A percentile compares a stretch with the other conserved stretches of the same genome.
Evolutionary conservation across 2,113 vertebrate species (phyloP).

Genomic region (Chlorodrepanis virens): DNA sequence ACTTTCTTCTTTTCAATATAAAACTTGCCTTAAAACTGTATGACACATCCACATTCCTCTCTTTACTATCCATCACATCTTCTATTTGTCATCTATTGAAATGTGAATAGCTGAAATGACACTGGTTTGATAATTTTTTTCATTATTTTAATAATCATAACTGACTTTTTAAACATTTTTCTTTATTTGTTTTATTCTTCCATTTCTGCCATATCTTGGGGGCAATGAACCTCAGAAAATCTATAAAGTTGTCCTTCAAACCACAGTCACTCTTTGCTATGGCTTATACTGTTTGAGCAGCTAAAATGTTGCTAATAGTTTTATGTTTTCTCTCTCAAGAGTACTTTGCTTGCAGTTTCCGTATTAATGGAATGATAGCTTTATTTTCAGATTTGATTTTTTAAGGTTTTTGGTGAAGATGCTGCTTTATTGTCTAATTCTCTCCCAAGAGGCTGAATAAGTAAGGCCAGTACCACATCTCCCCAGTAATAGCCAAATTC

Average conservation of each 20-base stretch:
- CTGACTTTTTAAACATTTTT: background rate
- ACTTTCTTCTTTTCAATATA: background rate
- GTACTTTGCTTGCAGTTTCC: background rate
- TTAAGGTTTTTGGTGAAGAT: background rate
- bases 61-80: background rate
- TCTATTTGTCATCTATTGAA: background rate
- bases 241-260: background rate
- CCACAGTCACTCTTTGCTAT: background rate
- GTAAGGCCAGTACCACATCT: background rate
- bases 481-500: background rate
- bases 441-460: background rate
- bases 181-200: background rate
- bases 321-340: background rate
- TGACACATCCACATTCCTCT: constrained; percentile 7
- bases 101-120: background rate
- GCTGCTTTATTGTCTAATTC: background rate
- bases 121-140: background rate
- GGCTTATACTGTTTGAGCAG: background rate
- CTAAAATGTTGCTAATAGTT: background rate
- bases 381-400: background rate
- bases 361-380: background rate
- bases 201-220: background rate
- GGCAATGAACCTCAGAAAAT: background rate
- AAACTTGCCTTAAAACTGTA: background rate
- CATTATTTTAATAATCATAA: background rate